Conservation (phyloP, 2,888 invertebrate genomes). For the Ptilodon capucinus region DNA sequence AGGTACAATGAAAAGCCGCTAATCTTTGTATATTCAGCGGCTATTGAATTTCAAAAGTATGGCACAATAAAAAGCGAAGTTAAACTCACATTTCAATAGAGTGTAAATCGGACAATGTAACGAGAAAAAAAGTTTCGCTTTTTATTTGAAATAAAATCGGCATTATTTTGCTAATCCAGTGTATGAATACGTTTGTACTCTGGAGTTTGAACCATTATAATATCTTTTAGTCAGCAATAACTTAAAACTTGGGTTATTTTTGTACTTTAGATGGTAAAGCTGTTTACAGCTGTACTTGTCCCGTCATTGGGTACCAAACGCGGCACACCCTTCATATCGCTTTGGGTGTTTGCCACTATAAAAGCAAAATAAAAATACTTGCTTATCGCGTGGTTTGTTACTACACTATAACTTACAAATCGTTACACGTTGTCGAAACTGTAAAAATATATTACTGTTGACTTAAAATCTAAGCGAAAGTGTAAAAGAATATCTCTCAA, state of each 20-base stretch:
- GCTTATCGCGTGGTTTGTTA: slow-evolving; percentile 20
- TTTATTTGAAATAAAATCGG: slow-evolving; percentile 5
- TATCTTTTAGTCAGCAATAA: too few species aligned
- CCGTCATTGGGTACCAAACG: slow-evolving; percentile 18
- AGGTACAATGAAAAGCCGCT: slow-evolving; percentile 41
- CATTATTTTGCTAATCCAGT: slow-evolving; percentile 13
- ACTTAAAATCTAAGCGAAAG: too few species aligned
- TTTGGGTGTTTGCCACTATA: slow-evolving; percentile 25
- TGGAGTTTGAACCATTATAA: background rate
- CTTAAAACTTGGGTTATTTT: slow-evolving; percentile 13
- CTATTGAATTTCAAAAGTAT: slow-evolving; percentile 50
- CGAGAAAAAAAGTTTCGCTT: slow-evolving; percentile 21
- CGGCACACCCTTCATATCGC: slow-evolving; percentile 25
- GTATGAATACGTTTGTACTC: background rate
- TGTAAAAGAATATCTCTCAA: too few species aligned
- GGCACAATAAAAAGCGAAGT: slow-evolving; percentile 42
- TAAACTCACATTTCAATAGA: slow-evolving; percentile 45
- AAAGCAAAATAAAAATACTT: slow-evolving; percentile 10
- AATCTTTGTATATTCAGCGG: slow-evolving; percentile 43
- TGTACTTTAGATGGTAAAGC: slow-evolving; percentile 14
- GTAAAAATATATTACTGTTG: background rate
- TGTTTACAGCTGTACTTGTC: slow-evolving; percentile 24
- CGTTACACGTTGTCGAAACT: slow-evolving; percentile 2
- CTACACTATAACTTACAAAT: slow-evolving; percentile 21
- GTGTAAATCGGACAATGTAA: slow-evolving; percentile 36